Percentiles rank a stretch among this genome's conserved stretches.
Evolutionary conservation across 2,888 invertebrate species (phyloP).

Genomic region (Macrophya annulata): DNA sequence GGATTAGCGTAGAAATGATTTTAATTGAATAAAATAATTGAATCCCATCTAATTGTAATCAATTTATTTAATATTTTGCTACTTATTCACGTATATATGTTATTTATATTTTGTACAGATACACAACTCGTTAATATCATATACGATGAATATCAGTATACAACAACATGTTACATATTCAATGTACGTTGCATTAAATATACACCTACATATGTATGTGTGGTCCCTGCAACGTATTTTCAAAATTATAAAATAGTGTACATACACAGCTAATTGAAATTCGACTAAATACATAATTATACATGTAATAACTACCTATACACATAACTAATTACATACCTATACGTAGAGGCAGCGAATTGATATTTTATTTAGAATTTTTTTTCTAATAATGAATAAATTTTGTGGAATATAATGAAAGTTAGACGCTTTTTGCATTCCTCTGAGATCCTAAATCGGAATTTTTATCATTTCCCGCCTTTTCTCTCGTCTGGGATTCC

Average conservation of each 20-base stretch:
- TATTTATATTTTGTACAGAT: constrained; percentile 21
- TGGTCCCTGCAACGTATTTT: constrained; percentile 36
- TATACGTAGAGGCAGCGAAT: neutral
- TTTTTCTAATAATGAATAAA: neutral
- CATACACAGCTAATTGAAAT: neutral
- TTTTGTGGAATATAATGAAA: neutral
- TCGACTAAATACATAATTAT: neutral
- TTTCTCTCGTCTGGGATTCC: constrained; percentile 82
- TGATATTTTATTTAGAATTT: neutral
- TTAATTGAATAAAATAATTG: too few species aligned
- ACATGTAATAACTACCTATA: neutral
- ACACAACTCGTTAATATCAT: neutral
- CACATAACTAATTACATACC: neutral
- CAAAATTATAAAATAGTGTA: neutral
- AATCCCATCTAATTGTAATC: neutral
- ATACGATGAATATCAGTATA: neutral
- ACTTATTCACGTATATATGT: neutral
- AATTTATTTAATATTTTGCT: constrained; percentile 1
- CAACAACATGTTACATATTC: neutral
- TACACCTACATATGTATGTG: neutral
- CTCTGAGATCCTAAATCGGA: constrained; percentile 65
- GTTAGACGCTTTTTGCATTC: constrained; percentile 71
- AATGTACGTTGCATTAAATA: constrained; percentile 1
- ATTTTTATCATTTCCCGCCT: constrained; percentile 63
- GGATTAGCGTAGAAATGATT: too few species aligned